phyloP scores from a whole-genome alignment of 2,113 vertebrate species.

The Gambusia holbrooki region DNA sequence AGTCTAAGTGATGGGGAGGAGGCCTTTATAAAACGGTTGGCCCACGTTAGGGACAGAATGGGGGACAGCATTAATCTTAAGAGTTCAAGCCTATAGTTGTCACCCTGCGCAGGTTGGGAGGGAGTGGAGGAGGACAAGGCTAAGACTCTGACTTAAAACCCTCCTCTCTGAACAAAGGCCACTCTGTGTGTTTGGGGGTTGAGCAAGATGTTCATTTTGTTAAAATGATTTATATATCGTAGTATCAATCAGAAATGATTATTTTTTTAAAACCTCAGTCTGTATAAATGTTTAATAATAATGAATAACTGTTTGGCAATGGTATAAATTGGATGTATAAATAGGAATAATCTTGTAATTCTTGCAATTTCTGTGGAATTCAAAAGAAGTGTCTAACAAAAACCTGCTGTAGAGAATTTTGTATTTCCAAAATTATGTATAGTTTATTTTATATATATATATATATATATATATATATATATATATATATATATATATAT shows the following conservation, averaged over 20 bases:
- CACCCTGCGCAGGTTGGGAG: slow-evolving; percentile 52
- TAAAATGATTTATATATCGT: too few species aligned
- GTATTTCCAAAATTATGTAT: too few species aligned
- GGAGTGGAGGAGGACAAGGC: slow-evolving; percentile 19
- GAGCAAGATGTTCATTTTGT: slow-evolving; percentile 33
- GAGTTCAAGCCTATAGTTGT: slow-evolving; percentile 80
- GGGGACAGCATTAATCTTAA: slow-evolving; percentile 76
- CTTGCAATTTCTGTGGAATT: not conserved
- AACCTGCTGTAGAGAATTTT: too few species aligned
- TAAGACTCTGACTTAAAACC: slow-evolving; percentile 55
- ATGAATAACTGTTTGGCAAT: too few species aligned
- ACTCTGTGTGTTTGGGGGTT: slow-evolving; percentile 57
- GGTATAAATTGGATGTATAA: too few species aligned
- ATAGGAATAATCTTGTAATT: not conserved
- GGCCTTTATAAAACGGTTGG: slow-evolving; percentile 68
- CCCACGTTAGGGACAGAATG: slow-evolving; percentile 63
- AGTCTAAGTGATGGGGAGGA: slow-evolving; percentile 77
- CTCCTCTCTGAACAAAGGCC: slow-evolving; percentile 60
- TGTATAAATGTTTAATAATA: too few species aligned
- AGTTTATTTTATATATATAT: too few species aligned
- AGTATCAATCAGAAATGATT: not conserved
- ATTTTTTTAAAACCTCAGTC: too few species aligned
- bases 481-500: too few species aligned
- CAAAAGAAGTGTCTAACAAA: too few species aligned
- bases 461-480: too few species aligned